Conservation (phyloP, 2,888 invertebrate species). For the Andrena dorsata region DNA sequence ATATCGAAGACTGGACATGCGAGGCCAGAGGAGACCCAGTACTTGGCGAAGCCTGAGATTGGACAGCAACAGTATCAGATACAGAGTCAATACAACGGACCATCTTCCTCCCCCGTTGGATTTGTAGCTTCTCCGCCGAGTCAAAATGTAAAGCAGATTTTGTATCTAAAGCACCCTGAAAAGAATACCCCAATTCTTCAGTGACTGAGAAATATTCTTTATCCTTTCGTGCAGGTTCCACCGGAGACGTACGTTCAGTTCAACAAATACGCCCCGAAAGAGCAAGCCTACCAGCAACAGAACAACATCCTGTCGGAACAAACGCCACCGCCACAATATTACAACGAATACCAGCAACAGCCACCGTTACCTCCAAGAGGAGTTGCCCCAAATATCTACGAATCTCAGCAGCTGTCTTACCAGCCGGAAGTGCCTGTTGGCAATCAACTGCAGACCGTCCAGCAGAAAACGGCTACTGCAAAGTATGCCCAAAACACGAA, state of each 20-base stretch:
- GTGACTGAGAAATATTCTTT: neutral
- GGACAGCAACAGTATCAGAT: conserved; percentile 72
- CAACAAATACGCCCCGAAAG: conserved; percentile 71
- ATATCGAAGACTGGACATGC: conserved; percentile 77
- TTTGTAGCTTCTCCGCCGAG: conserved; percentile 50
- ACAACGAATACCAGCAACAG: conserved; percentile 69
- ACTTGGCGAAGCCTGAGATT: conserved; percentile 71
- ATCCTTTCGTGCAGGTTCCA: conserved; percentile 49
- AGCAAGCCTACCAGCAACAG: conserved; percentile 71
- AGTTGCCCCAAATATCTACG: conserved; percentile 55
- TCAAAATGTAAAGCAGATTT: conserved; percentile 66
- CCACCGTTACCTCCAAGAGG: conserved; percentile 59
- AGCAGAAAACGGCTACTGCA: conserved; percentile 75
- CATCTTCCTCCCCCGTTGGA: conserved; percentile 48
- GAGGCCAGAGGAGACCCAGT: conserved; percentile 68
- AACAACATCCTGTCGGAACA: conserved; percentile 56
- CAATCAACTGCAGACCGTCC: conserved; percentile 78
- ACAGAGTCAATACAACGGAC: conserved; percentile 59
- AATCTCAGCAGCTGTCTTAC: conserved; percentile 72
- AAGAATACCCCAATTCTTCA: neutral
- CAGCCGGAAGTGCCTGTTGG: conserved; percentile 79
- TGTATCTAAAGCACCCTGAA: neutral
- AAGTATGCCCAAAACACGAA: conserved; percentile 73
- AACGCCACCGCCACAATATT: conserved; percentile 66
- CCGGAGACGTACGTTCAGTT: conserved; percentile 71